These are phyloP conservation scores for Centroberyx gerrardi DNA, from an alignment of 2,797 vertebrate species.

Conservation along the genomic window DNA sequence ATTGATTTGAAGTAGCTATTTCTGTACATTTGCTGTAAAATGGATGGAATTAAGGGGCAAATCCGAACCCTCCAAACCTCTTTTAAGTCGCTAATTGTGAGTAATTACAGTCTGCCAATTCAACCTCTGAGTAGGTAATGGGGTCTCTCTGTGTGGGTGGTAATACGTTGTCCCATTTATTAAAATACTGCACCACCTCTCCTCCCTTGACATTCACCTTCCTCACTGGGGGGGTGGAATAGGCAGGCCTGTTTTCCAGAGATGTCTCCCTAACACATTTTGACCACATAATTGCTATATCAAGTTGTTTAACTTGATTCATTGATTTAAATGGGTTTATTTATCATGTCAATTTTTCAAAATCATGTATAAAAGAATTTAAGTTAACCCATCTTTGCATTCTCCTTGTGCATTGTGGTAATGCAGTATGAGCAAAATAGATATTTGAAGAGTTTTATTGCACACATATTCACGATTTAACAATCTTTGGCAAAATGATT, in stretches of 20 bases:
- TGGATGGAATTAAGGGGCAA: constrained; percentile 48
- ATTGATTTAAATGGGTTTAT: background rate
- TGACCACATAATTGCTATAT: constrained; percentile 15
- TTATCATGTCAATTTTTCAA: background rate
- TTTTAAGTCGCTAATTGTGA: constrained; percentile 68
- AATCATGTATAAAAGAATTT: background rate
- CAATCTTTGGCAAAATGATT: background rate
- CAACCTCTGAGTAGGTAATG: constrained; percentile 52
- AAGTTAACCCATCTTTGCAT: background rate
- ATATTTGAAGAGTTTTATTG: background rate
- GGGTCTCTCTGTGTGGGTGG: constrained; percentile 61
- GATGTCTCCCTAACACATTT: constrained; percentile 16
- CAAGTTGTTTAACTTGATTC: too few species aligned
- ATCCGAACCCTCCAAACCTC: constrained; percentile 55
- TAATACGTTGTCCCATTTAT: constrained; percentile 67
- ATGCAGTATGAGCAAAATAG: too few species aligned
- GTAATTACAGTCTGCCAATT: constrained; percentile 65
- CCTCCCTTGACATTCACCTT: constrained; percentile 67
- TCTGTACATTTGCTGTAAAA: constrained; percentile 61
- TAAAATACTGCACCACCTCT: constrained; percentile 62
- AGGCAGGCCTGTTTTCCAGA: constrained; percentile 44
- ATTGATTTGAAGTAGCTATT: constrained; percentile 66
- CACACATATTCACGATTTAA: background rate
- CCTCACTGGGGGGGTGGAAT: constrained; percentile 59
- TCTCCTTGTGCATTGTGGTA: too few species aligned